These are phyloP conservation scores for Trematocara nigrifrons DNA, from an alignment of 2,113 vertebrate genomes.

Conservation along the genomic window DNA sequence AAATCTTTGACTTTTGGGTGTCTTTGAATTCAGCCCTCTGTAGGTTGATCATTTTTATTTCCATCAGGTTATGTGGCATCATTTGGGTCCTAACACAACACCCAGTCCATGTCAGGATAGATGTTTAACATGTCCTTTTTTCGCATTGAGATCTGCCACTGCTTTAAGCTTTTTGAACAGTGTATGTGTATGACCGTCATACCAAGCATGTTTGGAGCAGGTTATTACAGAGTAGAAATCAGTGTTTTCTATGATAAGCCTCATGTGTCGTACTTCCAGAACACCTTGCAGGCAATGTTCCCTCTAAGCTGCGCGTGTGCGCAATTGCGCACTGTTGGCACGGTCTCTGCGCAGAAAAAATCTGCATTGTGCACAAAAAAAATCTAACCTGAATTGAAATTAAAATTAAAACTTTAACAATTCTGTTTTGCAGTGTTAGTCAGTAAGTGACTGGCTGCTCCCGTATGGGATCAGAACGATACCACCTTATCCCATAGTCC, in stretches of 20 bases:
- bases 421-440: too few relatives aligned
- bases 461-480: too few relatives aligned
- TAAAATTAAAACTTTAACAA: too few relatives aligned
- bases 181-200: background rate
- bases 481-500: too few relatives aligned
- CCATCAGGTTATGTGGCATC: background rate
- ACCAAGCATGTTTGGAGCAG: background rate
- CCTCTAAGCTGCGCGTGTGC: too few relatives aligned
- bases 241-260: background rate
- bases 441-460: too few relatives aligned
- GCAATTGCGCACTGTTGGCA: too few relatives aligned
- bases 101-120: background rate
- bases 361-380: too few relatives aligned
- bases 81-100: background rate
- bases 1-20: background rate
- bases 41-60: background rate
- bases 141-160: background rate
- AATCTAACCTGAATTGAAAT: too few relatives aligned
- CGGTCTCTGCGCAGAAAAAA: too few relatives aligned
- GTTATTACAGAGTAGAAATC: background rate
- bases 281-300: background rate
- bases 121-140: fast-evolving
- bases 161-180: background rate
- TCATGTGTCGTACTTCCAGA: background rate
- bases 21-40: background rate